Evolutionary conservation across 2,797 vertebrate genomes (phyloP).

Genomic region (Notamacropus eugenii): DNA sequence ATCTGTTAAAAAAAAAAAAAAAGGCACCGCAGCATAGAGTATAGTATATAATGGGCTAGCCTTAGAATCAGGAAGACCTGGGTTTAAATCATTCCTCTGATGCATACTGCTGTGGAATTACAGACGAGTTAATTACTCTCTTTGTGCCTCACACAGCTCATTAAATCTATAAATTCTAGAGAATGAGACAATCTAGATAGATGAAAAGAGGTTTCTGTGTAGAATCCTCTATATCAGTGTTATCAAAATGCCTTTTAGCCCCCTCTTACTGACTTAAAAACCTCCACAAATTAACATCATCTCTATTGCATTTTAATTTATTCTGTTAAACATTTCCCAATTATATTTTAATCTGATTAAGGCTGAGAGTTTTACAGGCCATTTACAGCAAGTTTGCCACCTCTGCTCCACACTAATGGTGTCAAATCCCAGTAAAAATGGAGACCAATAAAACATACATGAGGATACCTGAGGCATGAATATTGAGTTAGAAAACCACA

Average conservation of each 20-base stretch:
- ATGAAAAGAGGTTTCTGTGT: background rate
- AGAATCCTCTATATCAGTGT: background rate
- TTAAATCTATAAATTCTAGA: background rate
- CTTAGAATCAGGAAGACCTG: background rate
- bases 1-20: background rate
- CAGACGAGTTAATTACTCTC: background rate
- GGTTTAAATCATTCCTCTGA: background rate
- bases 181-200: background rate
- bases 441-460: background rate
- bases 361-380: background rate
- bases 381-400: background rate
- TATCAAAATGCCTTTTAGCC: background rate
- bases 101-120: background rate
- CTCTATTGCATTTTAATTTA: background rate
- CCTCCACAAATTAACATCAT: background rate
- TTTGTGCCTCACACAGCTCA: background rate
- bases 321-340: background rate
- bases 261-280: background rate
- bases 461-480: background rate
- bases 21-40: background rate
- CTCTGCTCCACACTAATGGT: background rate
- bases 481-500: background rate
- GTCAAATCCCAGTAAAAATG: background rate
- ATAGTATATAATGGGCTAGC: background rate
- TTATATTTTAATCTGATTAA: background rate